Evolutionary conservation across 2,113 vertebrate species (phyloP).

Genomic region (Tringa solitaria): DNA sequence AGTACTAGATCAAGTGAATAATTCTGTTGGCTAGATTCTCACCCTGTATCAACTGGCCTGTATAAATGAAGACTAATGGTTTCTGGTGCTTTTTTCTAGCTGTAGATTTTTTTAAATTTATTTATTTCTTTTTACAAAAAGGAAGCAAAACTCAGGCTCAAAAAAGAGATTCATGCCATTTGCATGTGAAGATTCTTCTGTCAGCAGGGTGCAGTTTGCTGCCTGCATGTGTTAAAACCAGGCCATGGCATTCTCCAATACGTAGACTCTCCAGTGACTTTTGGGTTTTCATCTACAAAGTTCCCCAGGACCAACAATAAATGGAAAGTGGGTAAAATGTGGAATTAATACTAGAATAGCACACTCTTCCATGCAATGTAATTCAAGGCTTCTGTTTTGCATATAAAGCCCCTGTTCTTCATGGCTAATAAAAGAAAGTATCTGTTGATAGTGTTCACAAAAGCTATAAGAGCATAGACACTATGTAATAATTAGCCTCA

Average conservation of each 20-base stretch:
- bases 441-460: background rate
- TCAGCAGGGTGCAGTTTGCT: background rate
- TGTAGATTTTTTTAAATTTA: background rate
- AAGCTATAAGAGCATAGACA: background rate
- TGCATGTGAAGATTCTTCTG: background rate
- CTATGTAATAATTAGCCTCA: background rate
- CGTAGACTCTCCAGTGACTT: background rate
- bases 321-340: background rate
- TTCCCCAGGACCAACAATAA: background rate
- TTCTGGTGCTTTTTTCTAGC: background rate
- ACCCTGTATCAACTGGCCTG: background rate
- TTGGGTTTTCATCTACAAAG: background rate
- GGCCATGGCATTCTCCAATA: background rate
- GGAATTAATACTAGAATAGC: background rate
- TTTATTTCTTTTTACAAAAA: background rate
- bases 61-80: background rate
- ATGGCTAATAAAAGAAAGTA: background rate
- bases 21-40: background rate
- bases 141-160: background rate
- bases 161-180: background rate
- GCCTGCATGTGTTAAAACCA: background rate
- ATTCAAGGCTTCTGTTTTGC: background rate
- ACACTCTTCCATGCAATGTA: background rate
- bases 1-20: background rate
- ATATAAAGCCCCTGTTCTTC: background rate